Base-by-base conservation (phyloP, 2,888 invertebrate genomes). In the Drosophila peninsularis region DNA sequence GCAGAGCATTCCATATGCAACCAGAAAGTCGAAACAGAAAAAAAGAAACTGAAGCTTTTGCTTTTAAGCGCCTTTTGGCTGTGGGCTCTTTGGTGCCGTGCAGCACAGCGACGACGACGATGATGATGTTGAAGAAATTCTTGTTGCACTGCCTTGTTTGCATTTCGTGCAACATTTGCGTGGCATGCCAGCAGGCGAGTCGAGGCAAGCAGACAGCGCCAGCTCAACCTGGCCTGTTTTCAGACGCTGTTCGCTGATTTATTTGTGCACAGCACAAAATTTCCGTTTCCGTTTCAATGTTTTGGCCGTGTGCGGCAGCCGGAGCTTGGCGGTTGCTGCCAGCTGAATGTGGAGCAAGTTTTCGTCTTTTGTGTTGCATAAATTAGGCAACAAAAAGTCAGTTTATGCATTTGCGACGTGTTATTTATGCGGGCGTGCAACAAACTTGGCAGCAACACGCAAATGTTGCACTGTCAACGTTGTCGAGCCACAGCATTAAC, bases 361-460 rank as follows among this genome's bases (percentile, higher is more conserved):
- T 73, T 73, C 84, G 84, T 72, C 80, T 80, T 83, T 77, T 73
- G 81, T 79, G 81, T 66, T 77, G 84, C 77, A 85, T 85, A 88
- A 85, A 88, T 85, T 88, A 88, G 89, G 89, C 79, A 87, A 87
- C 81, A 84, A 83, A 76, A 89, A 89, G 74, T 78, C 73, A 87
- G 78, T 90, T 80, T 88, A 86, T 89, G 83, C 85, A 85, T 90
- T 87, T 86, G 80, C 85, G 75, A 89, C 86, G 80, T 84, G 84
- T 84, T 84, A 84, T 84, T 86, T 88, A 84, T 88, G 88, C 86
- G 80, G 80, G 86, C 77, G 71, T 82, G 86, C 88, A 83, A 80
- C 88, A 80, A 86, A 80, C 78, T 80, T 82, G 68, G 58, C 83
- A 72, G 14, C 64, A 52, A 13, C 82, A 75, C 66, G 72, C 80